phyloP scores from a whole-genome alignment of 1,140 invertebrate genomes.

The Halotydeus destructor region DNA sequence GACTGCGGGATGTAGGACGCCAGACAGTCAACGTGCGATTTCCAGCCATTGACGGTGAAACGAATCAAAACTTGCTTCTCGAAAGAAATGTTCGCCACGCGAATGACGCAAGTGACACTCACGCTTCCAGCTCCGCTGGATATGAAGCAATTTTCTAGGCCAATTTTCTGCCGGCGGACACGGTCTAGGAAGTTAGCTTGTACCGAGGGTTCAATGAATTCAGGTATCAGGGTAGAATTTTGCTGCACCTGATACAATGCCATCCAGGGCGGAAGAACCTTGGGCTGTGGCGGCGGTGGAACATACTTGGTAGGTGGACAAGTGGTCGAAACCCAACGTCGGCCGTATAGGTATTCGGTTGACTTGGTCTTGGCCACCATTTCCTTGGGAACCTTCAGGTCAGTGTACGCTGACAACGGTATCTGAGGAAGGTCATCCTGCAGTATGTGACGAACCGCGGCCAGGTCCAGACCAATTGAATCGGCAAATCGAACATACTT shows the following conservation, averaged over 20 bases:
- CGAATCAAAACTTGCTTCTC: slow-evolving; percentile 70
- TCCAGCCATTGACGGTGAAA: slow-evolving; percentile 67
- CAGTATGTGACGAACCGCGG: slow-evolving; percentile 38
- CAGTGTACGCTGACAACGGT: slow-evolving; percentile 49
- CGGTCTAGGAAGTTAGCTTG: slow-evolving; percentile 50
- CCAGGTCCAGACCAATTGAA: slow-evolving; percentile 71
- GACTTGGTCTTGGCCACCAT: background rate
- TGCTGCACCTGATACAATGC: background rate
- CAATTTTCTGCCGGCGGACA: slow-evolving; percentile 46
- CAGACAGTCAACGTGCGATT: slow-evolving; percentile 48
- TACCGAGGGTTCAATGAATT: slow-evolving; percentile 57
- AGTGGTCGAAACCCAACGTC: background rate
- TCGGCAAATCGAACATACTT: slow-evolving; percentile 91
- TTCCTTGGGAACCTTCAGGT: slow-evolving; percentile 17
- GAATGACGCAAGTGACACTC: slow-evolving; percentile 59
- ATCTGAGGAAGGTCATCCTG: slow-evolving; percentile 61
- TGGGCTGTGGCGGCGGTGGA: background rate
- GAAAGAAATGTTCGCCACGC: slow-evolving; percentile 72
- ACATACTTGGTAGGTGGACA: background rate
- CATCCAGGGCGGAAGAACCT: slow-evolving; percentile 1
- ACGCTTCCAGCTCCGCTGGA: slow-evolving; percentile 40
- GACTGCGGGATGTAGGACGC: slow-evolving; percentile 62
- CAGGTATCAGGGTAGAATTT: background rate
- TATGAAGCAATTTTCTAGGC: slow-evolving; percentile 59
- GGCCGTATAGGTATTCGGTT: background rate